phyloP scores from a whole-genome alignment of 2,888 invertebrate species.

The Pocota personata region DNA sequence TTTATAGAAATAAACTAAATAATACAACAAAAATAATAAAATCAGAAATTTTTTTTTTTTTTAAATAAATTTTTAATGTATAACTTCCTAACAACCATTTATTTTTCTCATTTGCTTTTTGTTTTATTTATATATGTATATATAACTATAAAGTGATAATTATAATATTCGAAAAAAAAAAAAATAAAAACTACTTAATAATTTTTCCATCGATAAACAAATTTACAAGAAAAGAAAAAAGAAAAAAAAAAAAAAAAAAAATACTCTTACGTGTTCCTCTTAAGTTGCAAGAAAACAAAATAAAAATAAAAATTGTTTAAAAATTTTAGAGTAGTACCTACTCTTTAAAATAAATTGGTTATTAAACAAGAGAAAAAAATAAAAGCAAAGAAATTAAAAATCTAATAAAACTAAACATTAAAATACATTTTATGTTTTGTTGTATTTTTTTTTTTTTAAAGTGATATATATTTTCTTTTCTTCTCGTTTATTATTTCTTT shows the following conservation, averaged over 20 bases:
- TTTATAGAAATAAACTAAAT: not conserved
- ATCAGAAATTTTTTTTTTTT: constrained; percentile 6
- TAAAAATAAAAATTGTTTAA: constrained; percentile 19
- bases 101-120: constrained; percentile 56
- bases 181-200: constrained; percentile 28
- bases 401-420: constrained; percentile 60
- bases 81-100: constrained; percentile 74
- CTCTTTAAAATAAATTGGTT: not conserved
- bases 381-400: constrained; percentile 34
- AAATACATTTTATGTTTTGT: constrained; percentile 54
- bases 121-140: constrained; percentile 25
- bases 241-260: constrained; percentile 22
- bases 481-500: constrained; percentile 67
- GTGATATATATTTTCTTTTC: constrained; percentile 57
- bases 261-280: constrained; percentile 30
- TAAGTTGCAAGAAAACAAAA: constrained; percentile 33
- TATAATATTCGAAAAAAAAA: constrained; percentile 42
- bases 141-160: constrained; percentile 54
- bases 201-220: constrained; percentile 27
- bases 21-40: not conserved
- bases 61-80: constrained; percentile 69
- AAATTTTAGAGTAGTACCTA: not conserved
- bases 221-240: constrained; percentile 40
- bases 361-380: constrained; percentile 9
- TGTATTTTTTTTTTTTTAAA: constrained; percentile 18